Evolutionary conservation across 2,888 invertebrate genomes (phyloP).

Genomic region (Stegana nigrithorax): DNA sequence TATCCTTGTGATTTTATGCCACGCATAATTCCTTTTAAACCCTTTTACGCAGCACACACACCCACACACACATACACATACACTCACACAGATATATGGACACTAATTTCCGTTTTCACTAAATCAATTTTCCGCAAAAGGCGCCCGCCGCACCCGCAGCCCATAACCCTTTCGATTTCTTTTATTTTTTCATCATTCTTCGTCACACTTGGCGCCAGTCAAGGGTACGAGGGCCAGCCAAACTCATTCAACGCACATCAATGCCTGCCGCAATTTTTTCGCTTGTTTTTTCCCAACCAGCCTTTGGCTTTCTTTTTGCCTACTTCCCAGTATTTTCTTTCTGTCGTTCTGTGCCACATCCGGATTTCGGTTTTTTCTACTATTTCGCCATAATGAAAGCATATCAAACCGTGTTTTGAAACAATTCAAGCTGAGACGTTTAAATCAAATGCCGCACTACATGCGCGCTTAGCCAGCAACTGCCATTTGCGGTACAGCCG

Average conservation of each 20-base stretch:
- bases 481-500: too few relatives aligned
- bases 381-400: background rate
- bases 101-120: conserved; percentile 59
- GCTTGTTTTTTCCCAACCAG: too few relatives aligned
- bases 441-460: too few relatives aligned
- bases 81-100: conserved; percentile 28
- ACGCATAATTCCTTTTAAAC: background rate
- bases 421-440: conserved; percentile 1
- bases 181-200: conserved; percentile 26
- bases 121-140: conserved; percentile 49
- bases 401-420: background rate
- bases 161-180: conserved; percentile 36
- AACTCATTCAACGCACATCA: conserved; percentile 11
- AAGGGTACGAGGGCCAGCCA: background rate
- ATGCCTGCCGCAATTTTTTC: too few relatives aligned
- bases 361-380: background rate
- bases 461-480: too few relatives aligned
- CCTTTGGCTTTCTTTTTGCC: background rate
- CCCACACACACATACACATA: background rate
- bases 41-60: background rate
- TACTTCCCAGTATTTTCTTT: background rate
- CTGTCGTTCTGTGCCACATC: background rate
- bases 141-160: too few relatives aligned
- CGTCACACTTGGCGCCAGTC: background rate
- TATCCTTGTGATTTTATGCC: conserved; percentile 2